These are phyloP conservation scores for Panopea generosa DNA, from an alignment of 2,888 invertebrate genomes.

Conservation along the genomic window DNA sequence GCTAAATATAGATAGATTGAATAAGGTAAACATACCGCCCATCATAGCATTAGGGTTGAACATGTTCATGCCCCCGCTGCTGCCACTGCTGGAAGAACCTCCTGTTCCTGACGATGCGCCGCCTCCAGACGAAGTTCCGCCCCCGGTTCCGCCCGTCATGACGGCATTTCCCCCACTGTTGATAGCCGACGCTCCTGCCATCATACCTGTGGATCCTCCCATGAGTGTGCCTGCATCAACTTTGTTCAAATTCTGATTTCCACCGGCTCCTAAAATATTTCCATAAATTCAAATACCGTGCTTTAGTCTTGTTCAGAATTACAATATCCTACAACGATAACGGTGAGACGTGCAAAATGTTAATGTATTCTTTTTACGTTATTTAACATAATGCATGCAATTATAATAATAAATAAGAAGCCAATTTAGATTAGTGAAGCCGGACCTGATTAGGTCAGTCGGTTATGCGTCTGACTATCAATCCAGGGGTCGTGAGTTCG, in stretches of 20 bases:
- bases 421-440: too few species aligned
- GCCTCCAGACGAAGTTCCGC: slow-evolving; percentile 10
- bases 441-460: too few species aligned
- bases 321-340: too few species aligned
- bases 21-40: slow-evolving; percentile 40
- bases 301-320: too few species aligned
- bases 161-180: slow-evolving; percentile 46
- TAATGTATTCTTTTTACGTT: too few species aligned
- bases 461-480: too few species aligned
- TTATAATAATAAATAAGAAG: too few species aligned
- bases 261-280: slow-evolving; percentile 58
- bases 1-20: too few species aligned
- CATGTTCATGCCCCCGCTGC: slow-evolving; percentile 50
- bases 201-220: slow-evolving; percentile 65
- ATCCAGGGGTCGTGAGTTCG: too few species aligned
- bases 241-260: slow-evolving; percentile 54
- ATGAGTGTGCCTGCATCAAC: slow-evolving; percentile 59
- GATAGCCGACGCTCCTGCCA: slow-evolving; percentile 53
- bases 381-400: too few species aligned
- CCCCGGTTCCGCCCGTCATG: slow-evolving; percentile 30
- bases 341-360: too few species aligned
- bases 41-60: slow-evolving; percentile 65
- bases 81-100: slow-evolving; percentile 15
- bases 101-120: slow-evolving; percentile 8
- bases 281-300: too few species aligned